Evolutionary conservation across 2,113 vertebrate genomes (phyloP), one percentile per base, ranked within the genome.

Genomic region (Callospermophilus lateralis): DNA sequence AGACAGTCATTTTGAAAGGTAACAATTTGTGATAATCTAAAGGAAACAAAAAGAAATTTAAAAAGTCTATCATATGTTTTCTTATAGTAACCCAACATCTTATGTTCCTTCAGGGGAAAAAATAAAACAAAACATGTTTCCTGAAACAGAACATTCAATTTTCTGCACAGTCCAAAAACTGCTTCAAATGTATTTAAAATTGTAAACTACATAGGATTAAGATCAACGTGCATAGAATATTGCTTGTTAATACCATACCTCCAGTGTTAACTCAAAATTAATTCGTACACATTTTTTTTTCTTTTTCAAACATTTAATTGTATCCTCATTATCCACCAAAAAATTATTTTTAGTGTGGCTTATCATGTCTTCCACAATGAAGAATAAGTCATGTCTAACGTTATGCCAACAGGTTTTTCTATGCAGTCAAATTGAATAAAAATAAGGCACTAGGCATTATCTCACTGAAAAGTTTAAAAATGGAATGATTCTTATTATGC

Each of bases 401-500:
- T 63, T 85, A 94, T 84, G 39, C 58, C 88, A 95, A 76, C 61
- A 94, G 84, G 70, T 80, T 86, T 96, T 95, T 90, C 70, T 85
- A 12, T 95, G 95, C 80, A 93, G 37, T 93, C 89, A 96, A 87
- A 91, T 42, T 92, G 76, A 89, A 80, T 95, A 89, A 95, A 95
- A 96, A 91, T 86, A 95, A 90, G 10, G 20, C 53, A 42, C 51
- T 72, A 58, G 37, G 24, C 39, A 51, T 94, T 93, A 92, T 92
- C 58, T 93, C 51, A 70, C 42, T 67, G 78, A 87, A 90, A 93
- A 91, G 22, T 68, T 87, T 65, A 84, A 70, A 90, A 87, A 70
- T 88, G 26, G 51, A 89, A 74, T 83, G 17, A 87, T 76, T 95
- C 63, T 3, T 90, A 72, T 95, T 94, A 89, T 79, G 55, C 86